These are phyloP conservation scores for Rhorus exstirpatorius DNA, from an alignment of 2,888 invertebrate species.

Conservation along the genomic window DNA sequence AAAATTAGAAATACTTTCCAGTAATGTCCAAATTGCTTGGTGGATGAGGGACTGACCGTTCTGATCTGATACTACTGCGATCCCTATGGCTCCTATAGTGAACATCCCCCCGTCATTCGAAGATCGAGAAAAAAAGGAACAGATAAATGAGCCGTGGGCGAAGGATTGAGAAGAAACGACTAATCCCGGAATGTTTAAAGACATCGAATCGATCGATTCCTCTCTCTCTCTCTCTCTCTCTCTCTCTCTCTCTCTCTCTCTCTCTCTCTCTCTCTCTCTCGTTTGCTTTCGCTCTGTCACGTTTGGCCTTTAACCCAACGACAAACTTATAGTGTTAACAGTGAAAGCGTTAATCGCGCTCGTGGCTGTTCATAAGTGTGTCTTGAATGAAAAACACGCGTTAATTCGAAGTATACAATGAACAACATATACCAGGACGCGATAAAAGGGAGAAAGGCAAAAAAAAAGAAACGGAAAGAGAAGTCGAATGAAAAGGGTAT, in stretches of 20 bases:
- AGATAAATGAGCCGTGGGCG: background rate
- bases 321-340: conserved; percentile 8
- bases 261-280: background rate
- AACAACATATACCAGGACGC: conserved; percentile 37
- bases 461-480: conserved; percentile 16
- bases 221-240: background rate
- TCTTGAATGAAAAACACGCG: conserved; percentile 70
- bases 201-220: conserved; percentile 21
- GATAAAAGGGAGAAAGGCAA: conserved; percentile 18
- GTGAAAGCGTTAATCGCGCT: conserved; percentile 28
- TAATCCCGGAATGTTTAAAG: conserved; percentile 27
- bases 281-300: background rate
- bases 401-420: conserved; percentile 74
- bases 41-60: too few relatives aligned
- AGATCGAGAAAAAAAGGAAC: conserved; percentile 10
- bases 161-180: background rate
- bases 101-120: too few relatives aligned
- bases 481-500: conserved; percentile 53
- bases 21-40: too few relatives aligned
- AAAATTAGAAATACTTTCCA: too few relatives aligned
- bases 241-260: background rate
- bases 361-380: conserved; percentile 25
- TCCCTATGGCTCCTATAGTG: too few relatives aligned
- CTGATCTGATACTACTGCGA: background rate
- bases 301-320: conserved; percentile 30